Evolutionary conservation across 1,140 invertebrate genomes (phyloP).

Genomic region (Zaprionus nigranus): DNA sequence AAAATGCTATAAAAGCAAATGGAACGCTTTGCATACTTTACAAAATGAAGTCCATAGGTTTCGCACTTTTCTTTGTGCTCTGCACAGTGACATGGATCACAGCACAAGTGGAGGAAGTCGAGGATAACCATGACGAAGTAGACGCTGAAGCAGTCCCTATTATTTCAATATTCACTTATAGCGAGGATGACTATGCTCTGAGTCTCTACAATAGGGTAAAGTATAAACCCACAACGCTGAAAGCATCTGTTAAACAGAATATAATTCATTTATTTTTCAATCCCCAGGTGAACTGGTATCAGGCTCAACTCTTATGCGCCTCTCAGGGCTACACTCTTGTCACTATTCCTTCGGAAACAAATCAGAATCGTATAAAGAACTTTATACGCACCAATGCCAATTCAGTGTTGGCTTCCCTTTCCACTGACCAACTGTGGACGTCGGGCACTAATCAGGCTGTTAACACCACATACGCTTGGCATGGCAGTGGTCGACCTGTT

Average conservation of each 20-base stretch:
- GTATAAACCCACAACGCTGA: not conserved
- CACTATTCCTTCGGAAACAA: not conserved
- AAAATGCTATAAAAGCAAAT: constrained; percentile 6
- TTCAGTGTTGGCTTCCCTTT: not conserved
- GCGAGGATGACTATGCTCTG: constrained; percentile 1
- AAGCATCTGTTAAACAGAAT: too few relatives aligned
- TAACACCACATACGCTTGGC: constrained; percentile 6
- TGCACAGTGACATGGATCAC: constrained; percentile 4
- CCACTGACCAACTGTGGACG: not conserved
- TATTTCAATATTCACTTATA: constrained; percentile 1
- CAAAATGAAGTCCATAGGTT: constrained; percentile 16
- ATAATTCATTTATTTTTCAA: not conserved
- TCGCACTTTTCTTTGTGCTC: constrained; percentile 4
- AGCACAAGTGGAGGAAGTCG: not conserved
- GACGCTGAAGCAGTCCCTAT: not conserved
- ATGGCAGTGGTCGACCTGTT: not conserved
- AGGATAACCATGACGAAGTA: not conserved
- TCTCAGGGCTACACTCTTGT: constrained; percentile 14
- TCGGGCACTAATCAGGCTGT: constrained; percentile 15
- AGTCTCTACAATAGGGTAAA: constrained; percentile 4
- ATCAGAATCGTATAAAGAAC: not conserved
- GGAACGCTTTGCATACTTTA: not conserved
- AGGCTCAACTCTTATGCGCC: constrained; percentile 17
- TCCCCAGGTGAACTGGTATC: constrained; percentile 30
- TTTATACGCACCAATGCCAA: not conserved